These are phyloP conservation scores for Phragmatobia fuliginosa DNA, from an alignment of 2,888 invertebrate genomes.

Conservation along the genomic window DNA sequence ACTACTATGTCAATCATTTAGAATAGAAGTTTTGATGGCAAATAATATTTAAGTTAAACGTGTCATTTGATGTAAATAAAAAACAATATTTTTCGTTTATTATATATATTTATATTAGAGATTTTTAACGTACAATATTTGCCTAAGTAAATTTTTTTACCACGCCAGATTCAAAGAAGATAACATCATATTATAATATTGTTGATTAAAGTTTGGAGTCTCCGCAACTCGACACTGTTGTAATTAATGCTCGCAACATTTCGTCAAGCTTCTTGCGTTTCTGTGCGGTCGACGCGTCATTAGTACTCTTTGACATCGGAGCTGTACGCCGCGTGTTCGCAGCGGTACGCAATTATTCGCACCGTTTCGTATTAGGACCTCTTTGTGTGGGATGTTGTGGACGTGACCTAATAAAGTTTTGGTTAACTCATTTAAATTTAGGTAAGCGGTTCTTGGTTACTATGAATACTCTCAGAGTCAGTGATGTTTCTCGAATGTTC, in stretches of 20 bases:
- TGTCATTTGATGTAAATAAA: neutral
- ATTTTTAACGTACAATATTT: neutral
- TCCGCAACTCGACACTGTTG: slow-evolving; percentile 19
- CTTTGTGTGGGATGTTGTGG: slow-evolving; percentile 11
- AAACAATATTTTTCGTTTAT: neutral
- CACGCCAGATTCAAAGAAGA: neutral
- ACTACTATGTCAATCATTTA: neutral
- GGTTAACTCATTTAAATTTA: neutral
- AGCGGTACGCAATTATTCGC: slow-evolving; percentile 35
- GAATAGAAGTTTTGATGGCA: neutral
- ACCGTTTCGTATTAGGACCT: slow-evolving; percentile 15
- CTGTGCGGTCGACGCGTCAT: slow-evolving; percentile 29
- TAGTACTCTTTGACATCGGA: slow-evolving; percentile 27
- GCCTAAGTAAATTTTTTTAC: neutral
- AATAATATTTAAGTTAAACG: neutral
- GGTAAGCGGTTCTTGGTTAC: neutral
- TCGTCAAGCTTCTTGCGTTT: slow-evolving; percentile 53
- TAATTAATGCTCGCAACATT: slow-evolving; percentile 33
- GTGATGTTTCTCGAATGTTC: neutral
- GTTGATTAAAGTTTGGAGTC: neutral
- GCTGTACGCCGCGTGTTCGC: slow-evolving; percentile 10
- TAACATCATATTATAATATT: slow-evolving; percentile 2
- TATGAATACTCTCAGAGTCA: neutral
- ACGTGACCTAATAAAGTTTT: slow-evolving; percentile 8
- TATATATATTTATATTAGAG: neutral